Evolutionary conservation across 2,113 vertebrate species (phyloP), one percentile per base, ranked within the genome.

Genomic region (Microcebus jonahi): DNA sequence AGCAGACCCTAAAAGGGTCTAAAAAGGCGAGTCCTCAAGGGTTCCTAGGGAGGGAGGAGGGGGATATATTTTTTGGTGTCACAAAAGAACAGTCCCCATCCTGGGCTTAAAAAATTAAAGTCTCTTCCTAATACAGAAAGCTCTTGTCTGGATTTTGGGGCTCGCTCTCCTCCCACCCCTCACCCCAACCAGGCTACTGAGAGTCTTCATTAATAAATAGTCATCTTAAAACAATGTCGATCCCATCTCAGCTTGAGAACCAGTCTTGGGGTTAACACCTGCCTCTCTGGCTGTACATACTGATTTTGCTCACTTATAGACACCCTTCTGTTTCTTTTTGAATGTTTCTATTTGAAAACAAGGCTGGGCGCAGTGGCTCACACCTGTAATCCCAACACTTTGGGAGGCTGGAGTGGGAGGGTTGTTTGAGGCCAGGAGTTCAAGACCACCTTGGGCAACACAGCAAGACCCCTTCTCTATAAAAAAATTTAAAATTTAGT

Each of bases 81-180:
- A 97, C 97, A 98, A 97, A 98, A 94, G 97, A 94, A 95, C 90
- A 95, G 97, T 93, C 88, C 70, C 63, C 83, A 84, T 96, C 97
- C 95, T 97, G 97, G 98, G 97, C 97, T 98, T 98, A 97, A 91
- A 92, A 0, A 95, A 98, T 98, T 97, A 98, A 96, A 98, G 98
- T 98, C 98, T 98, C 98, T 88, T 87, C 88, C 95, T 95, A 29
- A n/a, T 90, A 97, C 97, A 95, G 96, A 96, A 84, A 0, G 95
- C 95, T 98, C 97, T 98, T 97, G 97, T 98, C 93, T 98, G 95
- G 80, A 3, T 98, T 97, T 97, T 88, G 45, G 91, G 96, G 96
- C 82, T 91, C 55, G 18, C 83, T 97, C 89, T 96, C 3, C 90
- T 96, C 3, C 0, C 0, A 48, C 75, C 36, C 87, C 96, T 96